Evolutionary conservation across 30 jellyfish, hydroid and myxozoan genomes (phyloP), one percentile per base, ranked within the genome.

Genomic region (Pelagia noctiluca): DNA sequence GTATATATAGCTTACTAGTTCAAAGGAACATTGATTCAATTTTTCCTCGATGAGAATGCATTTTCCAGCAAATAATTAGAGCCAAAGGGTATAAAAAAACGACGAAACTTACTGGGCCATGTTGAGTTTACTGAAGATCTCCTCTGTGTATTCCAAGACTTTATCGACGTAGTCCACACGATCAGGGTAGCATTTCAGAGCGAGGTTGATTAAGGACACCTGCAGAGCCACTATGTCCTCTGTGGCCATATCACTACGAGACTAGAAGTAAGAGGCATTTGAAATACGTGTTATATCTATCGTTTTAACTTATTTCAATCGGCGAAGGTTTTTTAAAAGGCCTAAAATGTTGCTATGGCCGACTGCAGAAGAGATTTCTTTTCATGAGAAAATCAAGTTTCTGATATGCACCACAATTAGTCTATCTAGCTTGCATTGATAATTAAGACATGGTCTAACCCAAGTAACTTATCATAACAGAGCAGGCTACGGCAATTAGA

Each of bases 161-260:
- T 86, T 94, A 63, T 94, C 99, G 42, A 94, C 99, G 50, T 94
- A 94, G 61, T 94, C 99, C 11, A 94, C 99, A 57, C 99, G 75
- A 64, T 84, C 99, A 0, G 99, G 97, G 33, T 94, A 94, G 86
- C 99, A 94, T 63, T 94, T 94, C 96, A 94, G 57, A 23, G 99
- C 99, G 80, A 94, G 92, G 90, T 94, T 94, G 76, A 94, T 94
- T 47, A 94, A 77, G 3, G 99, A 94, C 33, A 94, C 99, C 79
- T 94, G 99, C 50, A 94, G 77, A 3, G 99, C 99, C 32, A 94
- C 99, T 26, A 94, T 94, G 48, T 94, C 99, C 57, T 94, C 99
- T 46, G 99, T 94, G 23, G 99, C 96, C 99, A 94, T 94, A 76
- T 94, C 99, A 80, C 97, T 83, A 18, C 99, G 96, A 83, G 99